These are phyloP conservation scores for Pterobdella sp. DNA, from an alignment of 2,888 invertebrate species.

Conservation along the genomic window DNA sequence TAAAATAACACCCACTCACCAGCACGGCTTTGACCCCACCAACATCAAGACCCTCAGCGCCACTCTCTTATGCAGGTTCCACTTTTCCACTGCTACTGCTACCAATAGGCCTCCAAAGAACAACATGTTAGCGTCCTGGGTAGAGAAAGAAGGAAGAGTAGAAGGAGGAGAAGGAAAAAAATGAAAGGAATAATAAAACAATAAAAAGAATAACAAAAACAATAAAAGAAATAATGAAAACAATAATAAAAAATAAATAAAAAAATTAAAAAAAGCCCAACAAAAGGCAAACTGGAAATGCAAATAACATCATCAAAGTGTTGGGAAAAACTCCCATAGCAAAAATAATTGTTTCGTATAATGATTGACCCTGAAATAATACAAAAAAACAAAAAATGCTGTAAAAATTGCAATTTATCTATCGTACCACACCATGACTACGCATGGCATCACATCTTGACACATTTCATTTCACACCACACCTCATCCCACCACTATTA, in stretches of 20 bases:
- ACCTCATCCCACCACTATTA: background rate
- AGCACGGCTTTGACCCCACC: slow-evolving; percentile 54
- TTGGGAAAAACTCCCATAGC: too few relatives aligned
- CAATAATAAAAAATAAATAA: too few relatives aligned
- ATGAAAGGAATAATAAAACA: background rate
- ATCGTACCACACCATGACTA: too few relatives aligned
- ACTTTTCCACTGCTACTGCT: slow-evolving; percentile 80
- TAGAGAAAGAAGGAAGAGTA: background rate
- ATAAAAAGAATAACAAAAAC: background rate
- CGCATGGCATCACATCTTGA: too few relatives aligned
- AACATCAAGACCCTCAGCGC: slow-evolving; percentile 73
- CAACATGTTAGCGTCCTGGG: slow-evolving; percentile 48
- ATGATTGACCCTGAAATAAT: too few relatives aligned
- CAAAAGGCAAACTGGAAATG: too few relatives aligned
- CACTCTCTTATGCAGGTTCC: slow-evolving; percentile 76
- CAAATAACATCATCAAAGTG: too few relatives aligned
- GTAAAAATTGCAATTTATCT: too few relatives aligned
- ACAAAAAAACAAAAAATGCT: too few relatives aligned
- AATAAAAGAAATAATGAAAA: background rate
- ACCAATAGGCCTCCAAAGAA: slow-evolving; percentile 73
- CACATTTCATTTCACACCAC: background rate
- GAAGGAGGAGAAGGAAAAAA: background rate
- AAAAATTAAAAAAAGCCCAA: too few relatives aligned
- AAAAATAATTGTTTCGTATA: too few relatives aligned
- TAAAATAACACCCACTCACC: slow-evolving; percentile 33